A percentile compares a stretch with the other conserved stretches of the same genome.
phyloP scores from a whole-genome alignment of 2,888 invertebrate genomes.

The Amiota minor region DNA sequence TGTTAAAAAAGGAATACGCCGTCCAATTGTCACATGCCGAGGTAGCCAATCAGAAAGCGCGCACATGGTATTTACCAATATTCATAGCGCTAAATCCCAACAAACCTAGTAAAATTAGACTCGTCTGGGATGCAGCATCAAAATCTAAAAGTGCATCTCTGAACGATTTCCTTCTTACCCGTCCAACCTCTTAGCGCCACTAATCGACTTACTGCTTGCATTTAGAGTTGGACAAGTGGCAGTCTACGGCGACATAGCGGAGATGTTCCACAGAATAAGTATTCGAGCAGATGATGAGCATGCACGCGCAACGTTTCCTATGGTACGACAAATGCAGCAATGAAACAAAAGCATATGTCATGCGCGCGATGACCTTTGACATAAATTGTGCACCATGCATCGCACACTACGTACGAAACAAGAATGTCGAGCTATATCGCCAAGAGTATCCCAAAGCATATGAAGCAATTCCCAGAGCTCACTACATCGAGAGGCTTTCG shows the following conservation, averaged over 20 bases:
- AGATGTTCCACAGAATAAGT: conserved; percentile 46
- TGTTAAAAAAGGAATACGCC: conserved; percentile 11
- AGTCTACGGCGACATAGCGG: conserved; percentile 43
- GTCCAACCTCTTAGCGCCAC: conserved; percentile 37
- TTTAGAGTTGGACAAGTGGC: conserved; percentile 41
- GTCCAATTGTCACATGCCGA: background rate
- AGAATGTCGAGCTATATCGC: background rate
- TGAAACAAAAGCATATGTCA: background rate
- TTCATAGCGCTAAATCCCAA: conserved; percentile 41
- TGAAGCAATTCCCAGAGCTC: background rate
- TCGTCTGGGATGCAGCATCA: conserved; percentile 64
- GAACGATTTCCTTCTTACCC: conserved; percentile 49
- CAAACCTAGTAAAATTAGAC: conserved; percentile 51
- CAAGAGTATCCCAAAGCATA: background rate
- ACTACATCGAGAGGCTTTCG: background rate
- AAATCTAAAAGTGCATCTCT: conserved; percentile 52
- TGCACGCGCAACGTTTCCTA: no score
- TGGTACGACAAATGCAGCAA: background rate
- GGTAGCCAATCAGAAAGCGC: background rate
- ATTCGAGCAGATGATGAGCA: conserved; percentile 38
- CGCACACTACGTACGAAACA: background rate
- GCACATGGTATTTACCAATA: conserved; percentile 22
- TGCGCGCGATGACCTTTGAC: background rate
- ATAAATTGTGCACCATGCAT: background rate
- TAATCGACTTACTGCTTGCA: conserved; percentile 47